These are phyloP conservation scores for Petrocephalus zakoni DNA, from an alignment of 2,113 vertebrate species.

Conservation along the genomic window DNA sequence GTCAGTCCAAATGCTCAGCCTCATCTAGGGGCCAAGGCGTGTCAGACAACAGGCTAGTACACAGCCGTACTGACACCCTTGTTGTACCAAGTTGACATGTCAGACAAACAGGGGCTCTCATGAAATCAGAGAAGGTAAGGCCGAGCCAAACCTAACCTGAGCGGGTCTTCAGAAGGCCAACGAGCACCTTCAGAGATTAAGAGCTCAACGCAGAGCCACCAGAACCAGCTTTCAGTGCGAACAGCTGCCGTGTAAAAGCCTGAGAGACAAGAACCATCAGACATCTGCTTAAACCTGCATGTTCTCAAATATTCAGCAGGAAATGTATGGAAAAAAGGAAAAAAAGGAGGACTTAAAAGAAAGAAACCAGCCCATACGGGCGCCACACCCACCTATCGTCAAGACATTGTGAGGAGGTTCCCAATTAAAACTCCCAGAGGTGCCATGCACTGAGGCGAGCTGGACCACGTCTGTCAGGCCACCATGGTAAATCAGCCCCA, in stretches of 20 bases:
- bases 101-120: not conserved
- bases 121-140: not conserved
- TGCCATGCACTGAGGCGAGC: not conserved
- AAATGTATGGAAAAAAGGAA: not conserved
- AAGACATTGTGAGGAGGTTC: not conserved
- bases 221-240: not conserved
- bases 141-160: not conserved
- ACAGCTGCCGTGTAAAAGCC: not conserved
- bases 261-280: not conserved
- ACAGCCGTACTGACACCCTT: not conserved
- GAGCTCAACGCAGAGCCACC: not conserved
- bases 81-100: not conserved
- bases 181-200: not conserved
- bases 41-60: not conserved
- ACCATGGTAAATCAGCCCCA: slow-evolving; percentile 4
- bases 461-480: not conserved
- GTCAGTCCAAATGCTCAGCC: not conserved
- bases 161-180: not conserved
- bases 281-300: not conserved
- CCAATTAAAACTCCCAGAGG: not conserved
- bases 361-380: not conserved
- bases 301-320: not conserved
- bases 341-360: not conserved
- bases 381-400: not conserved
- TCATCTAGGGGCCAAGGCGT: not conserved